Evolutionary conservation across 1,140 invertebrate genomes (phyloP).

Genomic region (Zeugodacus cucurbitae): DNA sequence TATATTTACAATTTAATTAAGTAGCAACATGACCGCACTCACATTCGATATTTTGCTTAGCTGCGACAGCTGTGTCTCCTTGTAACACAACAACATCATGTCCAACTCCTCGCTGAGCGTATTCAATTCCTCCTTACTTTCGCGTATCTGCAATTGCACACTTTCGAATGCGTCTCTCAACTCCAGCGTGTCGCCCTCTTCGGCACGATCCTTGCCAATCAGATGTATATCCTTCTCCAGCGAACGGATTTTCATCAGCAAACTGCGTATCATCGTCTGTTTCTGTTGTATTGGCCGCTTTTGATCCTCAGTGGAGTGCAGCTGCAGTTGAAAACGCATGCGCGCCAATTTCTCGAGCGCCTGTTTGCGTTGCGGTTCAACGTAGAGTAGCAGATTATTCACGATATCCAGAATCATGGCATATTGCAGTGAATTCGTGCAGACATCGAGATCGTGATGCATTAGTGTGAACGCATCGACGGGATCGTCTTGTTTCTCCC

Average conservation of each 20-base stretch:
- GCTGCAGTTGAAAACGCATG: slow-evolving; percentile 92
- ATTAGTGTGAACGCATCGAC: slow-evolving; percentile 98
- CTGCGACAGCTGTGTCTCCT: slow-evolving; percentile 81
- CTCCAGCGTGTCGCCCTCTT: slow-evolving; percentile 76
- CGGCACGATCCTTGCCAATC: slow-evolving; percentile 82
- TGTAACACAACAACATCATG: slow-evolving; percentile 90
- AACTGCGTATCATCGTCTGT: slow-evolving; percentile 85
- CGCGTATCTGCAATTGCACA: slow-evolving; percentile 77
- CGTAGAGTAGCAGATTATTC: slow-evolving; percentile 96
- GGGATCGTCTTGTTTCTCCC: slow-evolving; percentile 83
- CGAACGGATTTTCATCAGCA: slow-evolving; percentile 82
- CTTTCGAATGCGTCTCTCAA: slow-evolving; percentile 80
- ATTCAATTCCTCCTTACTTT: slow-evolving; percentile 90
- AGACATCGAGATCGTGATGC: slow-evolving; percentile 98
- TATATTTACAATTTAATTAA: neutral
- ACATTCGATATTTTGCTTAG: slow-evolving; percentile 70
- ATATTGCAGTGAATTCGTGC: slow-evolving; percentile 96
- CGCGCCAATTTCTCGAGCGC: slow-evolving; percentile 87
- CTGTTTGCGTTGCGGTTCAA: slow-evolving; percentile 95
- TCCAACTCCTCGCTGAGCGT: slow-evolving; percentile 91
- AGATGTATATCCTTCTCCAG: slow-evolving; percentile 93
- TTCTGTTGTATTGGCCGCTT: slow-evolving; percentile 90
- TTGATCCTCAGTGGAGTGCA: slow-evolving; percentile 91
- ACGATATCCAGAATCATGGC: slow-evolving; percentile 97
- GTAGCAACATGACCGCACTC: neutral